A percentile compares a stretch with the other conserved stretches of the same genome.
phyloP scores from a whole-genome alignment of 2,113 vertebrate genomes.

The Toxostoma redivivum region DNA sequence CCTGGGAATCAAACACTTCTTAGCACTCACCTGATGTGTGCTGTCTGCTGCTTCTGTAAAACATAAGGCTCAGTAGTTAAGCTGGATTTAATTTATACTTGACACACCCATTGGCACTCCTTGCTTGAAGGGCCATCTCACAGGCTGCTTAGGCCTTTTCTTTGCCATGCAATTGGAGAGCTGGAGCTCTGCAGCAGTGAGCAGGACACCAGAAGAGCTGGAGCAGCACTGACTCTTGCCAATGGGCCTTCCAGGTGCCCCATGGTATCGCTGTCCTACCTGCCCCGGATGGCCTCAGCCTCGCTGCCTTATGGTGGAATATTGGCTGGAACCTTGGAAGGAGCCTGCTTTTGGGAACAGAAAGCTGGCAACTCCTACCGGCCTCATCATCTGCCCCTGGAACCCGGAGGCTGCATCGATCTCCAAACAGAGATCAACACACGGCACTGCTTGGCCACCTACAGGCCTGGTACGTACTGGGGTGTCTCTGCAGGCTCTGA shows the following conservation, averaged over 20 bases:
- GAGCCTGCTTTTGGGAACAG: conserved; percentile 92
- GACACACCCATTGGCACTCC: neutral
- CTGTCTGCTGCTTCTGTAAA: neutral
- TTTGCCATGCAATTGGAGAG: neutral
- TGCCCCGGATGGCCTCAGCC: conserved; percentile 83
- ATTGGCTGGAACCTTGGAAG: conserved; percentile 89
- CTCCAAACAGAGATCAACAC: conserved; percentile 88
- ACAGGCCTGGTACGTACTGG: conserved; percentile 79
- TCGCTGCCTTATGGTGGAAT: conserved; percentile 86
- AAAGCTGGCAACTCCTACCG: conserved; percentile 74
- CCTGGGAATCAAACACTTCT: neutral
- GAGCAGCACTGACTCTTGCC: neutral
- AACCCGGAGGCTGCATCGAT: conserved; percentile 84
- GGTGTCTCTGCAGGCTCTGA: accelerated
- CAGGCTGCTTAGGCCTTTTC: neutral
- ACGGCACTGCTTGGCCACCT: conserved; percentile 90
- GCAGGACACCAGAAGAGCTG: neutral
- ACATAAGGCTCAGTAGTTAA: neutral
- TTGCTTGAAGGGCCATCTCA: neutral
- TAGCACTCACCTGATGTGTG: neutral
- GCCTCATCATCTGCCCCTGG: conserved; percentile 86
- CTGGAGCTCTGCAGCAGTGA: neutral
- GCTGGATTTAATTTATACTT: neutral
- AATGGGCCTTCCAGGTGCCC: conserved; percentile 79
- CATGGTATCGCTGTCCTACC: conserved; percentile 86